A percentile compares a stretch with the other conserved stretches of the same genome.
Conservation (phyloP, 1,140 invertebrate genomes). For the Aphelenchoides avenae region DNA sequence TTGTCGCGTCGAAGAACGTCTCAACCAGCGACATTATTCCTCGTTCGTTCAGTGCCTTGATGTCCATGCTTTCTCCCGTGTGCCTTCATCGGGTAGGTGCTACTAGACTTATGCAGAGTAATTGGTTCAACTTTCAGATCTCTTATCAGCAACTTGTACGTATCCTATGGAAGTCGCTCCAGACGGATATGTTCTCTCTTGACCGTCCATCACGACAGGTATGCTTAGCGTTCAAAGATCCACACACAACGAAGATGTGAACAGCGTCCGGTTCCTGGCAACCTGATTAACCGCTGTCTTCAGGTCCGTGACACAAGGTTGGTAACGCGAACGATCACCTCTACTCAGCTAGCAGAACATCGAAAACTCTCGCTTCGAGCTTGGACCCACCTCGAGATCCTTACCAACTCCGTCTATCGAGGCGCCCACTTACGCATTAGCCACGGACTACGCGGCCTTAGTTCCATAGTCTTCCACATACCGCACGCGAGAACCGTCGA, state of each 20-base stretch:
- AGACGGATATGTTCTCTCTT: slow-evolving; percentile 16
- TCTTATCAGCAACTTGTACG: not conserved
- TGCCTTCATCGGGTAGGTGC: slow-evolving; percentile 13
- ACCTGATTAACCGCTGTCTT: too few relatives aligned
- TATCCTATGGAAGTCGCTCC: slow-evolving; percentile 13
- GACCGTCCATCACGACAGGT: too few relatives aligned
- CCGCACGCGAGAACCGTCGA: slow-evolving; percentile 5
- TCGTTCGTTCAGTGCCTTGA: slow-evolving; percentile 9
- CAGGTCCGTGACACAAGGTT: too few relatives aligned
- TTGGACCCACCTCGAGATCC: slow-evolving; percentile 13
- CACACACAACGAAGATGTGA: too few relatives aligned
- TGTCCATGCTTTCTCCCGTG: not conserved
- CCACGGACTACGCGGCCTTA: too few relatives aligned
- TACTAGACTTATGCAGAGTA: not conserved
- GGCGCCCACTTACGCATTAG: slow-evolving; percentile 12
- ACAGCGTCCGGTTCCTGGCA: too few relatives aligned
- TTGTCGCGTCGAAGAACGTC: slow-evolving; percentile 11
- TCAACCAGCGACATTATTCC: slow-evolving; percentile 5
- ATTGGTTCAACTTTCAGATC: slow-evolving; percentile 7
- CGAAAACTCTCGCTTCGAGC: slow-evolving; percentile 19
- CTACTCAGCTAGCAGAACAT: slow-evolving; percentile 22
- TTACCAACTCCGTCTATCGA: slow-evolving; percentile 11
- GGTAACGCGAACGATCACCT: slow-evolving; percentile 13
- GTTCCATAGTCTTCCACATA: too few relatives aligned
- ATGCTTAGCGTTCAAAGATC: too few relatives aligned